phyloP scores from a whole-genome alignment of 2,113 vertebrate genomes.

The Xerus inauris region DNA sequence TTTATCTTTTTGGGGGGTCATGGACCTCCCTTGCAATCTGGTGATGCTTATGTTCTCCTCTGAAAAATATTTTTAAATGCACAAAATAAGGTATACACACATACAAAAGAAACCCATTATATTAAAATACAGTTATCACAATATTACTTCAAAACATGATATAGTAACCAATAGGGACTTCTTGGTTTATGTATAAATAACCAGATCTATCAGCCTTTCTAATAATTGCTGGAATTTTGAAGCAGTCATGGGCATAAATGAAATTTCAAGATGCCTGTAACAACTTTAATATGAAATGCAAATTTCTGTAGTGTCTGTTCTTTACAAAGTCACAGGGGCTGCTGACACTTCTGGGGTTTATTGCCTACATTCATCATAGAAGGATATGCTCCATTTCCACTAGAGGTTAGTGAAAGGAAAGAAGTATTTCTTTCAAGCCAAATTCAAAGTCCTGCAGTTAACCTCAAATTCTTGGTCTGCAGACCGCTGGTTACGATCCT shows the following conservation, averaged over 20 bases:
- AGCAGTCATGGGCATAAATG: neutral
- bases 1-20: neutral
- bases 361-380: neutral
- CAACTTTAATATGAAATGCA: neutral
- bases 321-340: neutral
- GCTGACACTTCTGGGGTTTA: neutral
- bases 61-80: slow-evolving; percentile 23
- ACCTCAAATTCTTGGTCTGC: neutral
- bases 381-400: neutral
- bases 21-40: neutral
- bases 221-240: slow-evolving; percentile 43
- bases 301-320: slow-evolving; percentile 9
- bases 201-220: neutral
- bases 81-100: slow-evolving; percentile 15
- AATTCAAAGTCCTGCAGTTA: neutral
- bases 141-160: neutral
- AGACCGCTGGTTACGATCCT: slow-evolving; percentile 1
- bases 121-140: slow-evolving; percentile 13
- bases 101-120: slow-evolving; percentile 24
- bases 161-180: neutral
- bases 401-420: slow-evolving; percentile 34
- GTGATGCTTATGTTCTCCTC: neutral
- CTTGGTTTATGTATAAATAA: slow-evolving; percentile 48
- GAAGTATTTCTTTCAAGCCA: neutral
- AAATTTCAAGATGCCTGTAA: neutral